Base-by-base conservation (phyloP, 2,113 vertebrate genomes). In the Hystrix brachyura region DNA sequence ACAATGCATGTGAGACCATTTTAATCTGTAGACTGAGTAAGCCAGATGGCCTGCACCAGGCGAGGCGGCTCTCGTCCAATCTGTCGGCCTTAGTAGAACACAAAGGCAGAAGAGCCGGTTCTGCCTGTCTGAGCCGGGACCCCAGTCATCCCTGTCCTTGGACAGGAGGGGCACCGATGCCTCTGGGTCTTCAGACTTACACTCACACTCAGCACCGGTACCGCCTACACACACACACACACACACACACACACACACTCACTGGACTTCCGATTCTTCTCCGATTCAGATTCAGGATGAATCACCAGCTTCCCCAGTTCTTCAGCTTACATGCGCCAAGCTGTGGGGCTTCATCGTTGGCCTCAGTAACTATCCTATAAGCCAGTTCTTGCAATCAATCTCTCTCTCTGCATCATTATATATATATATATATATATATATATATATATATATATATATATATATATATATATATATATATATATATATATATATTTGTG, bases 151-250 rank as follows among this genome's bases (percentile, higher is more conserved):
- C 32, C 9, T 55, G 59, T 2, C n/a, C 2, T 7, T 18, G 5
- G 25, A 62, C 1, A 25, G 79, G 13, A 25, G 79, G 13, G 53
- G 5, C 6, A 51, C 7, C 53, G 18, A 9, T 51, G 21, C 0
- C 38, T 43, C 53, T 60, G 29, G 19, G 32, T 51, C 43, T 69
- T 69, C 7, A 0, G 13, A 34, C 13, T 65, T 11, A 62, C n/a
- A 43, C 0, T 15, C 12, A 65, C 12, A n/a, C 4, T 5, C 19
- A 51, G 21, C 1, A 23, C 3, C 17, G 10, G 0, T 8, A 23
- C 32, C 71, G 14, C n/a, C 18, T 17, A 0, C 13, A 38, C 15
- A 32, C 51, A 8, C 38, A 38, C 38, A 38, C 38, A 38, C 38
- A 38, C 38, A 38, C 38, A 38, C 38, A 38, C 38, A 38, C 38